Conservation (phyloP, 2,797 vertebrate genomes). For the Zenarchopterus dispar region DNA sequence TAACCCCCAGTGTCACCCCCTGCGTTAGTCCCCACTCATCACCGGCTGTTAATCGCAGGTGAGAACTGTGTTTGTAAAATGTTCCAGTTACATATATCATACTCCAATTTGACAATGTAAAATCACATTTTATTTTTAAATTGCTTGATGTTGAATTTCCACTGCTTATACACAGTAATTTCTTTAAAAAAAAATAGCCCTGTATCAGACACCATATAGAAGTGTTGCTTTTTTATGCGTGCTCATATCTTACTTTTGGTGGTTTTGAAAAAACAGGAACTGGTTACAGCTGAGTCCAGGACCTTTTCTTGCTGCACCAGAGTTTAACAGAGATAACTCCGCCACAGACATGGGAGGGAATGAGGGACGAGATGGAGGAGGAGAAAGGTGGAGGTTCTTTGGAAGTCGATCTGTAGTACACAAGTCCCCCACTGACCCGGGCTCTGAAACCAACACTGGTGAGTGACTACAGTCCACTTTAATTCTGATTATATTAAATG, state of each 20-base stretch:
- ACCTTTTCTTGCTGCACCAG: slow-evolving; percentile 58
- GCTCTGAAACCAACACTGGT: slow-evolving; percentile 78
- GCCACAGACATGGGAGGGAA: slow-evolving; percentile 78
- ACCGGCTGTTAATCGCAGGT: slow-evolving; percentile 79
- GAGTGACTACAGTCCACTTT: slow-evolving; percentile 9
- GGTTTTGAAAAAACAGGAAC: slow-evolving; percentile 63
- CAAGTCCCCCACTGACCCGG: slow-evolving; percentile 84
- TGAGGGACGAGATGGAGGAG: slow-evolving; percentile 74
- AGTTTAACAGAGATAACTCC: slow-evolving; percentile 49
- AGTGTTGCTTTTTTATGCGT: background rate
- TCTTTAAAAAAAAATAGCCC: no score
- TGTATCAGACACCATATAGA: no score
- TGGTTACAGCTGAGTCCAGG: slow-evolving; percentile 79
- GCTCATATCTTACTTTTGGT: slow-evolving; percentile 1
- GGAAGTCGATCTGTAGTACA: slow-evolving; percentile 79
- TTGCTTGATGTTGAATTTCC: no score
- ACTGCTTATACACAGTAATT: no score
- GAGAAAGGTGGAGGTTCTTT: slow-evolving; percentile 83
- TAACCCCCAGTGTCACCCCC: slow-evolving; percentile 71
- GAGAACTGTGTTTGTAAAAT: slow-evolving; percentile 3
- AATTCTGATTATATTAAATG: no score
- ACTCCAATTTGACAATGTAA: no score
- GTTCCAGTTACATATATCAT: no score
- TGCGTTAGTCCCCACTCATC: slow-evolving; percentile 70
- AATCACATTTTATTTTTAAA: no score